Conservation (phyloP, 2,888 invertebrate genomes). For the Epinotia demarniana region DNA sequence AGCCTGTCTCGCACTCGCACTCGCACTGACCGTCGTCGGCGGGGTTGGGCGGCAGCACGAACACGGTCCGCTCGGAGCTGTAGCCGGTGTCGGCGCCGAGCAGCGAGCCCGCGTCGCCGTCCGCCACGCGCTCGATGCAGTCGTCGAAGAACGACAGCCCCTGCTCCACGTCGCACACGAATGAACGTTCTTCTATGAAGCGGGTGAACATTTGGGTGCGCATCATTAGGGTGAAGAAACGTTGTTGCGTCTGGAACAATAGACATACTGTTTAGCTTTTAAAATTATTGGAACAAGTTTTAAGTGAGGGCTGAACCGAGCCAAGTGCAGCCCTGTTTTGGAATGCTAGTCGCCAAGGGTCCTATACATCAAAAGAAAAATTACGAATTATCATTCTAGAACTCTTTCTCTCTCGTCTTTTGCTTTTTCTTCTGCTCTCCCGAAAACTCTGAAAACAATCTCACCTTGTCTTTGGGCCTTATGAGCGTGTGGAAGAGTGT, state of each 20-base stretch:
- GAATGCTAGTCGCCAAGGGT: no score
- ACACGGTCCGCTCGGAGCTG: constrained; percentile 95
- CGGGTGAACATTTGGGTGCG: constrained; percentile 99
- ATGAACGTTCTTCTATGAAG: constrained; percentile 99
- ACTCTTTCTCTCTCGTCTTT: no score
- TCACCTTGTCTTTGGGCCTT: no score
- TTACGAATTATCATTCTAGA: no score
- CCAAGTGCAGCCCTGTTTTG: no score
- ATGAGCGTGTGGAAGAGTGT: no score
- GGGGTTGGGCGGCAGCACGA: constrained; percentile 96
- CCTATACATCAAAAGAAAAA: no score
- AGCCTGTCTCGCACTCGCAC: background rate
- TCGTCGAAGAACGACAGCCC: constrained; percentile 97
- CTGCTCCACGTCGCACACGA: constrained; percentile 99
- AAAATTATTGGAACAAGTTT: no score
- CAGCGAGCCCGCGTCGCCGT: constrained; percentile 85
- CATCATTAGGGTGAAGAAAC: constrained; percentile 95
- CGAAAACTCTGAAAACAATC: no score
- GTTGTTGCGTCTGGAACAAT: constrained; percentile 86
- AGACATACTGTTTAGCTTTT: background rate
- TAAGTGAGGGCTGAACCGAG: no score
- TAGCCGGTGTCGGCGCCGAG: constrained; percentile 93
- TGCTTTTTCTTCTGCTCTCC: no score
- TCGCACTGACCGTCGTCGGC: constrained; percentile 56
- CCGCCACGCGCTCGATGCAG: constrained; percentile 91